These are phyloP conservation scores for Drosophila greeni DNA, from an alignment of 2,888 invertebrate genomes.

Conservation along the genomic window DNA sequence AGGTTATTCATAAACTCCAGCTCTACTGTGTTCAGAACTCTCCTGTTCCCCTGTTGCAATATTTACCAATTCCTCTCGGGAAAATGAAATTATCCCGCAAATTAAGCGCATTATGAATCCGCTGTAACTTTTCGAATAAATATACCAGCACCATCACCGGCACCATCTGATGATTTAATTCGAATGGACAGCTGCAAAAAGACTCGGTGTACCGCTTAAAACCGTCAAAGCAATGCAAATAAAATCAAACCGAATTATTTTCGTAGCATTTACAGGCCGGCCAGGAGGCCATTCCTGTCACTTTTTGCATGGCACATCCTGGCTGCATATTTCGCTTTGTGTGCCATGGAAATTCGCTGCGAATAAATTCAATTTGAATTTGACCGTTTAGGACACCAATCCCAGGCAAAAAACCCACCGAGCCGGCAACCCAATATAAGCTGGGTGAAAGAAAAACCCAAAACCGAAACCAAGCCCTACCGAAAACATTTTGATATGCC, in stretches of 20 bases:
- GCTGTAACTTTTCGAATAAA: background rate
- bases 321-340: conserved; percentile 59
- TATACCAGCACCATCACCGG: background rate
- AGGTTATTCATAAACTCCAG: background rate
- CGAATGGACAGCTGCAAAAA: conserved; percentile 35
- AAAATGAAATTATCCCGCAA: conserved; percentile 56
- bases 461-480: conserved; percentile 37
- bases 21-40: background rate
- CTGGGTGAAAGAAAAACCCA: conserved; percentile 18
- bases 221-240: conserved; percentile 72
- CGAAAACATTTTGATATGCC: conserved; percentile 72
- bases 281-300: conserved; percentile 38
- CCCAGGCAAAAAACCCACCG: conserved; percentile 16
- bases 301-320: conserved; percentile 30
- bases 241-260: conserved; percentile 72
- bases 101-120: conserved; percentile 55
- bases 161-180: conserved; percentile 33
- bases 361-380: conserved; percentile 70
- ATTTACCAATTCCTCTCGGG: conserved; percentile 27
- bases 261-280: conserved; percentile 36
- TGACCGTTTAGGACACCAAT: conserved; percentile 58
- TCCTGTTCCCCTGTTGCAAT: background rate
- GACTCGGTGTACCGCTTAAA: conserved; percentile 45
- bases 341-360: conserved; percentile 69
- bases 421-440: conserved; percentile 17